Percentiles rank a stretch among this genome's conserved stretches.
Conservation (phyloP, 2,888 invertebrate species). For the Andrena hattorfiana region DNA sequence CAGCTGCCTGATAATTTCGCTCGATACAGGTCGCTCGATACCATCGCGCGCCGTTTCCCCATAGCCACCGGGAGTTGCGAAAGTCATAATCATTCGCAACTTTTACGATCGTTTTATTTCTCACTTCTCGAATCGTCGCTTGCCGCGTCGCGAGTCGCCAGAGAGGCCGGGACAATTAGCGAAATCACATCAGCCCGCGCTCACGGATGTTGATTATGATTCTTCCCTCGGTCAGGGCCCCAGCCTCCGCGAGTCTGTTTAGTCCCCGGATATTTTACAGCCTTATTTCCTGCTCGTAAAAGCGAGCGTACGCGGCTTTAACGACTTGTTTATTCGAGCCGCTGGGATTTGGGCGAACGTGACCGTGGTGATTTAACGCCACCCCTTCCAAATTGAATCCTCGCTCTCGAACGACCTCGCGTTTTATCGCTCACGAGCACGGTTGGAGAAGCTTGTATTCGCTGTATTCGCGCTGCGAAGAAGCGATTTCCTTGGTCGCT, state of each 20-base stretch:
- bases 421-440: too few relatives aligned
- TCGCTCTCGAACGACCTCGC: too few relatives aligned
- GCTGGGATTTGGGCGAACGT: conserved; percentile 36
- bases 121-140: not conserved
- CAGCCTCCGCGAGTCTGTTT: not conserved
- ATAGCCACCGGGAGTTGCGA: not conserved
- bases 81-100: not conserved
- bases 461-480: too few relatives aligned
- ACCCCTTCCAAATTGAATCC: not conserved
- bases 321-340: conserved; percentile 54
- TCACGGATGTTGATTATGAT: not conserved
- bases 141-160: not conserved
- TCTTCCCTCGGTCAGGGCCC: conserved; percentile 12
- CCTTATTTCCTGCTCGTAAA: conserved; percentile 61
- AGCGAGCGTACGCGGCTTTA: conserved; percentile 37
- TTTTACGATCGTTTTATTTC: not conserved
- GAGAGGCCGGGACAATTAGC: conserved; percentile 32
- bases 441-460: too few relatives aligned
- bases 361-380: conserved; percentile 9
- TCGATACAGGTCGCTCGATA: conserved; percentile 1
- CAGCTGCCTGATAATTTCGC: conserved; percentile 12
- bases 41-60: not conserved
- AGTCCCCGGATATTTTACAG: conserved; percentile 42
- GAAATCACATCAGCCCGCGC: conserved; percentile 39
- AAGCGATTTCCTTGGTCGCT: too few relatives aligned